Base-by-base conservation (phyloP, 2,888 invertebrate genomes). In the Drosophila meridiana region DNA sequence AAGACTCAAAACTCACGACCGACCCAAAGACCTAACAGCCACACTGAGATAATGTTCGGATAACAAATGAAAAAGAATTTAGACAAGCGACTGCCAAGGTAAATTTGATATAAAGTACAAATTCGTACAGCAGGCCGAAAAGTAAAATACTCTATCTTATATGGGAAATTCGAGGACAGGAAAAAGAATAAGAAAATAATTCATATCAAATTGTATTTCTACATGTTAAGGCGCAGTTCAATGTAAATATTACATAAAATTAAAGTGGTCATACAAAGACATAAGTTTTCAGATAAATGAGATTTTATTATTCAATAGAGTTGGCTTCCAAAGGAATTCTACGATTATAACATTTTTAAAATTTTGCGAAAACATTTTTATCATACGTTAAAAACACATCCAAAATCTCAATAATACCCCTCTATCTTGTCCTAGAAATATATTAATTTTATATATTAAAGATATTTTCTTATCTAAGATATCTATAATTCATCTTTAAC, bases 41-140 rank as follows among this genome's bases (percentile, higher is more conserved):
- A 26, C 42, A 42, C 56, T 20, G 30, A 66, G 59, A 80, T 70
- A 76, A 83, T 78, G 76, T 83, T 81, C 69, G 63, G 76, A 76
- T 85, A 69, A 87, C 87, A 89, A 87, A 85, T 80, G 64, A 73
- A 84, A 85, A 87, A 89, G 83, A 89, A 85, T 89, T 85, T 89
- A 77, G 73, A 89, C 87, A 87, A 69, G 56, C 56, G 62, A 63
- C 69, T 76, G 77, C 57, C 73, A 73, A 82, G 83, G 77, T 77
- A 80, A 59, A 64, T 82, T 68, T 80, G 50, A 61, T 50, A 81
- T 65, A 59, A 69, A 47, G 69, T 48, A 52, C 30, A 52, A 58
- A 59, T 57, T 45, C 38, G 28, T 30, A 20, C 28, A 20, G 6
- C n/a, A 11, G 2, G 28, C 20, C 69, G 68, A 56, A n/a, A 20